Conservation (phyloP, 2,113 vertebrate species). For the cat (Felis catus) region DNA sequence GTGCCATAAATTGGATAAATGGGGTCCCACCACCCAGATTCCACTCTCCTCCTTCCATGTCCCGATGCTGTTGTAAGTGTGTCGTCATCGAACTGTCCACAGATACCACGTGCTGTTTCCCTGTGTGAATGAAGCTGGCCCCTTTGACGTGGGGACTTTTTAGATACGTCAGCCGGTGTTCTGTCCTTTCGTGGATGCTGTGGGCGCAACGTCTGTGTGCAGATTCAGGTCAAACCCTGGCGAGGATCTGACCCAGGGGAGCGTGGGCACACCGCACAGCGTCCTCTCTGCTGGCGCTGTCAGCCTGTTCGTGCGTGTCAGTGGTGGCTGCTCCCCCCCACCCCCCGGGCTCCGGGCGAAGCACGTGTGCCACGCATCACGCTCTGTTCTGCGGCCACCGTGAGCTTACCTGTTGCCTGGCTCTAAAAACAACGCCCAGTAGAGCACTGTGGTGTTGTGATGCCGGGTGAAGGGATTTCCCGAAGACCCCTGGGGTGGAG, state of each 20-base stretch:
- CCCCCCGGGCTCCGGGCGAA: neutral
- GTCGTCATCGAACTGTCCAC: neutral
- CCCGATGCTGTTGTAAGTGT: accelerated
- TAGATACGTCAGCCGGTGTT: too few species aligned
- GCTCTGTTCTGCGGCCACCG: neutral
- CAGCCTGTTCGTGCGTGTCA: accelerated
- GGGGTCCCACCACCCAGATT: neutral
- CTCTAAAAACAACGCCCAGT: neutral
- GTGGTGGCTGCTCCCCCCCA: neutral
- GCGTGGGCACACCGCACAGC: accelerated
- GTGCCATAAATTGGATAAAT: accelerated
- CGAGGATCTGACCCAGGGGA: neutral
- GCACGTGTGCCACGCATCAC: accelerated
- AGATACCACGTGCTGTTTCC: accelerated
- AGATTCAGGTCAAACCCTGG: neutral
- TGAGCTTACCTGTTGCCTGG: neutral
- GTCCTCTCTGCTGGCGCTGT: too few species aligned
- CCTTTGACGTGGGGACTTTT: neutral
- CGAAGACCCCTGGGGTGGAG: neutral
- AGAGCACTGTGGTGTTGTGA: neutral
- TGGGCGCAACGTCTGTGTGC: neutral
- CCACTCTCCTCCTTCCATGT: too few species aligned
- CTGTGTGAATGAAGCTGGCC: too few species aligned
- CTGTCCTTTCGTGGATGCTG: neutral
- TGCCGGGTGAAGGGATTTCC: too few species aligned